phyloP scores from a whole-genome alignment of 2,888 invertebrate species.

The Parapristionchus giblindavisi region DNA sequence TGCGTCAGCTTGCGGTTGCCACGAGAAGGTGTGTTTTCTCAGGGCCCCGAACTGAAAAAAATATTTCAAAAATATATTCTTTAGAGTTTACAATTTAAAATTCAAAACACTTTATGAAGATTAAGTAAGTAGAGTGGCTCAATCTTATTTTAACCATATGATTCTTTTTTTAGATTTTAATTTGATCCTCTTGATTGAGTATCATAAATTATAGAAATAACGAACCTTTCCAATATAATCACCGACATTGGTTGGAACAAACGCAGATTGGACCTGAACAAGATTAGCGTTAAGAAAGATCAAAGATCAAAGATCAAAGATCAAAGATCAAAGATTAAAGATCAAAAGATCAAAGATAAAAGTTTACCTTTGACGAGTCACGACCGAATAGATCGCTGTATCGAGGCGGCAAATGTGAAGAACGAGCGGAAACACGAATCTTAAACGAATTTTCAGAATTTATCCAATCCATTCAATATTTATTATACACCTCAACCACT shows the following conservation, averaged over 20 bases:
- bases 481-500: too few relatives aligned
- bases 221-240: conserved; percentile 22
- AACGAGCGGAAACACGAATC: conserved; percentile 6
- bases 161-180: background rate
- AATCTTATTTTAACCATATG: background rate
- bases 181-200: too few relatives aligned
- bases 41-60: conserved; percentile 23
- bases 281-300: background rate
- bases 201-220: background rate
- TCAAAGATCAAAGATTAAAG: background rate
- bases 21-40: conserved; percentile 9
- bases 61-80: too few relatives aligned
- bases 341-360: background rate
- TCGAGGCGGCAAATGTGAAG: conserved; percentile 10
- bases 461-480: too few relatives aligned
- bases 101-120: background rate
- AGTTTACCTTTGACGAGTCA: conserved; percentile 20
- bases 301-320: conserved; percentile 9
- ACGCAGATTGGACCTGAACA: conserved; percentile 17
- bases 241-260: conserved; percentile 10
- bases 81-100: conserved; percentile 7
- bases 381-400: conserved; percentile 28
- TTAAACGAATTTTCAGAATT: too few relatives aligned
- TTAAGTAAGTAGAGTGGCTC: background rate
- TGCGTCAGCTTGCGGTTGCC: conserved; percentile 18